Evolutionary conservation across 2,113 vertebrate genomes (phyloP), one percentile per base, ranked within the genome.

Genomic region (Lethenteron camtschaticum): DNA sequence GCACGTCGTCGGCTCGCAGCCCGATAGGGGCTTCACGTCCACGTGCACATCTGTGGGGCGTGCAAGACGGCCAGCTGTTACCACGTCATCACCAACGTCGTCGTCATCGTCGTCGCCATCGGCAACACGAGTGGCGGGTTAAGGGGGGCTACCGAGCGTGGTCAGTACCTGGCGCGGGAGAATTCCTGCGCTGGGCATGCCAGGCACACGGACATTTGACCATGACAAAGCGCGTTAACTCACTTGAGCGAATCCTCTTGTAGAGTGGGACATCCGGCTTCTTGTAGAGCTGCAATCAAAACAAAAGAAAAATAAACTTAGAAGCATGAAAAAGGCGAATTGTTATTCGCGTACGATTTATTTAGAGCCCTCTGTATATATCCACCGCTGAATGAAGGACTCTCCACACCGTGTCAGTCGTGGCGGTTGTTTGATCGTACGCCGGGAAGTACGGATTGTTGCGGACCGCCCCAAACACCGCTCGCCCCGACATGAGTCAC

Each of bases 161-260:
- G 41, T 41, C 41, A 41, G 41, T 41, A 41, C 41, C 41, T 41
- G 3, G 41, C 41, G 41, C 41, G 41, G 6, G 41, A 41, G 6
- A 41, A 41, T 41, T 41, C 41, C 41, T 41, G 41, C 41, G 41
- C 41, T 41, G 41, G 41, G 41, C 41, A 41, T 41, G 41, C 41
- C 41, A 7, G 41, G 41, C 41, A 41, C 41, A 41, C 41, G 41
- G 6, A 41, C 41, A 41, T 41, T 41, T 41, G 41, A 41, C 41
- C 41, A 41, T 41, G 41, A 41, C 41, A 41, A 41, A 6, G 41
- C 4, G 41, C 41, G 71, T 69, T 71, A 76, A 85, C 90, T 94
- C 80, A 97, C 94, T 96, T 73, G 91, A 97, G 82, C 91, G 83
- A 71, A 97, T 89, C 80, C 96, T 97, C 84, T 97, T 97, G 79